Base-by-base conservation (phyloP, 2,888 invertebrate genomes). In the Heliconius cydno region DNA sequence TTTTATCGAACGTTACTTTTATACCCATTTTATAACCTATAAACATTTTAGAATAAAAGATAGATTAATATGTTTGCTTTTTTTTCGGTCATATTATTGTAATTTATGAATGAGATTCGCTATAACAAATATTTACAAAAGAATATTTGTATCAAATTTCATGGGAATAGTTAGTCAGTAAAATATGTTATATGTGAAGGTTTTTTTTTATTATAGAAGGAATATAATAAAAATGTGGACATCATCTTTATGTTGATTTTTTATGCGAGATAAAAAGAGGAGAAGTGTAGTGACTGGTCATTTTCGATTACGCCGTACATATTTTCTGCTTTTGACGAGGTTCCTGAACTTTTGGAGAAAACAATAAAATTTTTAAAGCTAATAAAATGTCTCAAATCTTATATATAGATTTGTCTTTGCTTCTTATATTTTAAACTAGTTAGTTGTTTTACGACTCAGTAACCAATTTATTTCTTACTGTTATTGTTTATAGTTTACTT, bases 191-290 rank as follows among this genome's bases (percentile, higher is more conserved):
- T 38, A 72, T 77, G 60, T n/a, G 63, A 70, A 77, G n/a, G 71
- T 71, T 28, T 72, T 71, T 65, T 77, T 75, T 77, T 77, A 77
- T 63, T 77, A 10, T 71, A 30, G 41, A 77, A 63, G 10, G 34
- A 67, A 75, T 63, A 60, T 79, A 57, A 75, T 79, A 79, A 79
- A 75, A 68, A 75, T 41, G 46, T 60, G 34, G 73, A 75, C 78
- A 67, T 79, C 74, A 79, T 79, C 73, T 79, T 79, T 68, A 79
- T 79, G 60, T 68, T 12, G n/a, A 75, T 75, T 75, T 65, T 73
- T 75, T 75, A 75, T 75, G 75, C 30, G 65, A 75, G 25, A 65
- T 12, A 65, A 76, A 76, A 76, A 67, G 65, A 65, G 63, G 57
- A 67, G 28, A 75, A 46, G 67, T 57, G 41, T 41, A 75, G 65